These are phyloP conservation scores for Drosophila watanabei DNA, from an alignment of 1,140 invertebrate genomes.

Conservation along the genomic window DNA sequence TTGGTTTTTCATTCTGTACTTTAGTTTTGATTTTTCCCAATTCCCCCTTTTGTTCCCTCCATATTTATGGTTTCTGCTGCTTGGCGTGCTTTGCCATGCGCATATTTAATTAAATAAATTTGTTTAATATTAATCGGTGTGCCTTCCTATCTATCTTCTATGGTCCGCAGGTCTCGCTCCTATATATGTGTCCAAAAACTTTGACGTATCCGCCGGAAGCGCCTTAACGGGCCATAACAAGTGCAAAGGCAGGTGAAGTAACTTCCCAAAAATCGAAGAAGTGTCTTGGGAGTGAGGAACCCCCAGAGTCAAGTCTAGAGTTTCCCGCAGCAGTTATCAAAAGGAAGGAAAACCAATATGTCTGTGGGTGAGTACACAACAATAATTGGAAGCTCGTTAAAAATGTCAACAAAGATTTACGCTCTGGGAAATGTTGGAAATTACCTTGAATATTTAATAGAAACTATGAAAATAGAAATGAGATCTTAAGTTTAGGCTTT, in stretches of 20 bases:
- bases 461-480: neutral
- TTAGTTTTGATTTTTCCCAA: constrained; percentile 73
- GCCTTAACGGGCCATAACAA: constrained; percentile 72
- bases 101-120: constrained; percentile 71
- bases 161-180: constrained; percentile 63
- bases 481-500: neutral
- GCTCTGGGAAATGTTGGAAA: constrained; percentile 9
- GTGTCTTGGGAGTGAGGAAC: neutral
- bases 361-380: constrained; percentile 63
- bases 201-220: constrained; percentile 80
- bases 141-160: constrained; percentile 68
- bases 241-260: constrained; percentile 59
- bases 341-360: constrained; percentile 36
- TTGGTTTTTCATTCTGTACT: constrained; percentile 44
- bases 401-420: constrained; percentile 16
- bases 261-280: constrained; percentile 44
- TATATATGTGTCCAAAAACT: constrained; percentile 65
- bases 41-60: constrained; percentile 28
- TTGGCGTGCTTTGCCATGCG: constrained; percentile 60
- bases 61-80: constrained; percentile 35
- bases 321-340: constrained; percentile 21
- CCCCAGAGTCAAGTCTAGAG: constrained; percentile 7
- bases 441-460: neutral
- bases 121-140: constrained; percentile 72
- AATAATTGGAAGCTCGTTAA: constrained; percentile 32